Evolutionary conservation across 30 jellyfish, hydroid and myxozoan genomes (phyloP).

Genomic region (Haliclystus octoradiatus): DNA sequence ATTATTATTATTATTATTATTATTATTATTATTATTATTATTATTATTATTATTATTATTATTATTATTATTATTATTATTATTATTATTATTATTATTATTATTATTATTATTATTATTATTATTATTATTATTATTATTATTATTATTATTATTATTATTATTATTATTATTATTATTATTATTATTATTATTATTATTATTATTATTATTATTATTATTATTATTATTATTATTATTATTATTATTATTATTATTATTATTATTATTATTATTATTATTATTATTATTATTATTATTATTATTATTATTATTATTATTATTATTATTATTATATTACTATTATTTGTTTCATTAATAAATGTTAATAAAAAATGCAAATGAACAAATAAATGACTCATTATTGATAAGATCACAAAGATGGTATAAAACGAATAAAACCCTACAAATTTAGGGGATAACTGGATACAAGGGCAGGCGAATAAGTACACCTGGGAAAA

Average conservation of each 20-base stretch:
- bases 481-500: too few relatives aligned
- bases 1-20: neutral
- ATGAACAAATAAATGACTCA: too few relatives aligned
- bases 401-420: too few relatives aligned
- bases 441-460: too few relatives aligned
- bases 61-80: neutral
- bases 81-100: neutral
- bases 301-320: neutral
- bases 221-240: neutral
- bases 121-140: neutral
- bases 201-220: neutral
- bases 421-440: too few relatives aligned
- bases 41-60: neutral
- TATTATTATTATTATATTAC: neutral
- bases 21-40: neutral
- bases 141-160: neutral
- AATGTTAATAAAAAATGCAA: too few relatives aligned
- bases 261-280: neutral
- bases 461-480: too few relatives aligned
- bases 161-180: neutral
- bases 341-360: too few relatives aligned
- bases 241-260: neutral
- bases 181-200: neutral
- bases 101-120: too few relatives aligned
- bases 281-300: neutral